Evolutionary conservation across 2,888 invertebrate species (phyloP).

Genomic region (Drosophila stalkeri): DNA sequence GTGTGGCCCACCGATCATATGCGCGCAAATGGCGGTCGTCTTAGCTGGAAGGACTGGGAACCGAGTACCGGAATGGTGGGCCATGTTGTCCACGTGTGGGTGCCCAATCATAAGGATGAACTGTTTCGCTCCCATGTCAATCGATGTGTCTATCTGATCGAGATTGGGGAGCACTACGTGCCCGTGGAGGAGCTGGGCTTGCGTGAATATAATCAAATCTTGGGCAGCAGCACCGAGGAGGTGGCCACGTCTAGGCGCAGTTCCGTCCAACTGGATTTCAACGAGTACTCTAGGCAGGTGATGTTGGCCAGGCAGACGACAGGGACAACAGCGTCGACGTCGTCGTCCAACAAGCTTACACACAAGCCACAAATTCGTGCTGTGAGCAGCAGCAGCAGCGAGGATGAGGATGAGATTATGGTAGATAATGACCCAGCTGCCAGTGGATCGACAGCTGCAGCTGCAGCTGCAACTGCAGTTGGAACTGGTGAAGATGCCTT

Average conservation of each 20-base stretch:
- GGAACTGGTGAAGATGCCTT: background rate
- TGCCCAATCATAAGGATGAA: constrained; percentile 95
- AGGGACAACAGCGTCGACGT: constrained; percentile 72
- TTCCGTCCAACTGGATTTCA: constrained; percentile 75
- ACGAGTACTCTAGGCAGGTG: constrained; percentile 70
- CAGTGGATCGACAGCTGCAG: background rate
- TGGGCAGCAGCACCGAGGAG: constrained; percentile 74
- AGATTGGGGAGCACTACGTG: constrained; percentile 96
- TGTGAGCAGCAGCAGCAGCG: constrained; percentile 82
- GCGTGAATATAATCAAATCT: constrained; percentile 86
- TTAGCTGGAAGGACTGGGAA: constrained; percentile 95
- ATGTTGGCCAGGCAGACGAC: constrained; percentile 72
- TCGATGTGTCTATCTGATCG: constrained; percentile 95
- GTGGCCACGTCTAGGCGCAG: constrained; percentile 73
- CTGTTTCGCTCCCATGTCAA: constrained; percentile 96
- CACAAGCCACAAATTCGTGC: constrained; percentile 74
- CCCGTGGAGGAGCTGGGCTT: constrained; percentile 96
- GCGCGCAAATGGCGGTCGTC: constrained; percentile 93
- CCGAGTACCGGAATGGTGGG: constrained; percentile 97
- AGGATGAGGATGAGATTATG: constrained; percentile 64
- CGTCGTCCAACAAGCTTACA: constrained; percentile 42
- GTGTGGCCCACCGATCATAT: constrained; percentile 97
- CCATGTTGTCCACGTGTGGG: constrained; percentile 96
- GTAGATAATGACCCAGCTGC: background rate
- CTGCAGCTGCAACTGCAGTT: background rate